Conservation (phyloP, 2,888 invertebrate species). For the Griposia aprilina region DNA sequence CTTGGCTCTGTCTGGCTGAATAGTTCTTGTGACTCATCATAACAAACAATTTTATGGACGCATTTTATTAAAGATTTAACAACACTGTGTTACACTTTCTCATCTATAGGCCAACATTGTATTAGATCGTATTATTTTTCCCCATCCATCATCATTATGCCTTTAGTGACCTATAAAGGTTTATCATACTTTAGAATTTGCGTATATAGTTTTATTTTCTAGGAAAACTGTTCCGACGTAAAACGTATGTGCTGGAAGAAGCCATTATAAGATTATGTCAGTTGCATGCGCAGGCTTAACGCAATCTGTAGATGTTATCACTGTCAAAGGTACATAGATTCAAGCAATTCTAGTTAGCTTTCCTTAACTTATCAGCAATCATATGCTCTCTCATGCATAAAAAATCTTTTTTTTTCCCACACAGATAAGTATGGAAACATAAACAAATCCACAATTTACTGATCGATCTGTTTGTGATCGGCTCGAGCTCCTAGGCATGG, state of each 20-base stretch:
- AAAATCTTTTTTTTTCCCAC: constrained; percentile 9
- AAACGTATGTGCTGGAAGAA: constrained; percentile 29
- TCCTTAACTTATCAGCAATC: constrained; percentile 8
- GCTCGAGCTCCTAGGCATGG: no score
- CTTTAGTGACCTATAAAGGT: not conserved
- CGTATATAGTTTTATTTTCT: not conserved
- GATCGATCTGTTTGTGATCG: no score
- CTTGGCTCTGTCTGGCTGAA: constrained; percentile 25
- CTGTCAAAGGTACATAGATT: constrained; percentile 19
- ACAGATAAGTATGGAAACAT: constrained; percentile 33
- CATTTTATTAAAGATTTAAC: constrained; percentile 42
- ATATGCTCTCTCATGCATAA: constrained; percentile 9
- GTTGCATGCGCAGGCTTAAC: constrained; percentile 15
- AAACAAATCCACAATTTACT: constrained; percentile 25
- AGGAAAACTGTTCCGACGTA: constrained; percentile 7
- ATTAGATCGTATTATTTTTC: not conserved
- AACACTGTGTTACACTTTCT: constrained; percentile 23
- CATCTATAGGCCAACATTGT: not conserved
- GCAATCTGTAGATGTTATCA: constrained; percentile 29
- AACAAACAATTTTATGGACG: constrained; percentile 36
- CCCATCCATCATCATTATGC: not conserved
- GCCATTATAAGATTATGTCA: constrained; percentile 40
- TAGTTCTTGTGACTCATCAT: constrained; percentile 63
- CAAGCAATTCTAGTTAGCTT: constrained; percentile 19
- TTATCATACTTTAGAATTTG: not conserved